These are phyloP conservation scores for Craterocephalus amniculus DNA, from an alignment of 2,797 vertebrate genomes.

Conservation along the genomic window DNA sequence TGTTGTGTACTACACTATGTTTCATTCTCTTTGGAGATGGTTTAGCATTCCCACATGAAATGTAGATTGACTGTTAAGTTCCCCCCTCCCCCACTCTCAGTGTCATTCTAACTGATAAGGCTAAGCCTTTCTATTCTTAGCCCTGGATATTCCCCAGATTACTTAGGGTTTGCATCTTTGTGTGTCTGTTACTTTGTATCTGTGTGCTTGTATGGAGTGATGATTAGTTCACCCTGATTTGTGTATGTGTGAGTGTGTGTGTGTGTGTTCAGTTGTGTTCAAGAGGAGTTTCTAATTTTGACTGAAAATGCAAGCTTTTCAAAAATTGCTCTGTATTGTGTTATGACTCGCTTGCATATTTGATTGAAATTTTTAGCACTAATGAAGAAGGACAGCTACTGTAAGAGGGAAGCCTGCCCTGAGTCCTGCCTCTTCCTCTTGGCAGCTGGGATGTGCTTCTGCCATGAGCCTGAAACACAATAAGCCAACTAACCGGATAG, in stretches of 20 bases:
- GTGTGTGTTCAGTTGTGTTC: neutral
- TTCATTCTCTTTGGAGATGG: constrained; percentile 25
- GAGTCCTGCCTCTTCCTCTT: neutral
- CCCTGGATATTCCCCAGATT: constrained; percentile 80
- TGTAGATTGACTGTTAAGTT: constrained; percentile 33
- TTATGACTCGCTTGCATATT: neutral
- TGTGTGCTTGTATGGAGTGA: constrained; percentile 16
- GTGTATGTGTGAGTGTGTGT: neutral
- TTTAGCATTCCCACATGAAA: constrained; percentile 40
- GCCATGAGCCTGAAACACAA: neutral
- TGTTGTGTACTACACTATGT: neutral
- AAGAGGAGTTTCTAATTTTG: constrained; percentile 2
- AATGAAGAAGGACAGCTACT: no score
- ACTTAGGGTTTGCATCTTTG: constrained; percentile 51
- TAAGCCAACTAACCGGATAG: neutral
- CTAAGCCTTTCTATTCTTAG: constrained; percentile 85
- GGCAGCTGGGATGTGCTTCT: neutral
- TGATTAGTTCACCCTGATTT: constrained; percentile 27
- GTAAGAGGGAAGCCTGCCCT: no score
- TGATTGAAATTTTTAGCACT: neutral
- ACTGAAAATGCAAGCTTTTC: neutral
- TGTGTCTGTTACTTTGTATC: constrained; percentile 29
- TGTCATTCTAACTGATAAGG: constrained; percentile 61
- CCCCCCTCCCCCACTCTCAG: constrained; percentile 13
- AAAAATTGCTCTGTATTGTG: neutral